Evolutionary conservation across 2,888 invertebrate species (phyloP).

Genomic region (Eupithecia abbreviata): DNA sequence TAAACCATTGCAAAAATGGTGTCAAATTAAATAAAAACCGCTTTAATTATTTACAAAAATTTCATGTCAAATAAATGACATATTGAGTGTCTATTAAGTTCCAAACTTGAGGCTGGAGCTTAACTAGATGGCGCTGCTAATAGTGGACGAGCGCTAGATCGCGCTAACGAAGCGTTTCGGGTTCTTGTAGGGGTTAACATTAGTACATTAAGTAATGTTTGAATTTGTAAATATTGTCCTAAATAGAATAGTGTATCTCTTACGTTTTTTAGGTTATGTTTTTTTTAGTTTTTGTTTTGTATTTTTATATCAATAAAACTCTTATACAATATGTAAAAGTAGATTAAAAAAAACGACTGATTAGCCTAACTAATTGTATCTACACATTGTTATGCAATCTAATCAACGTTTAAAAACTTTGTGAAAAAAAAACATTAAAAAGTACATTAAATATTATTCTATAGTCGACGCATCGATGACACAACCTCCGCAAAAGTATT

Average conservation of each 20-base stretch:
- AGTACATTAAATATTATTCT: not conserved
- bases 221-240: not conserved
- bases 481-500: not conserved
- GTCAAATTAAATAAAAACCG: not conserved
- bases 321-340: constrained; percentile 3
- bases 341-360: constrained; percentile 6
- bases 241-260: not conserved
- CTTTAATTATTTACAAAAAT: not conserved
- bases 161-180: too few species aligned
- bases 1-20: not conserved
- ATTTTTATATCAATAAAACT: not conserved
- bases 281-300: not conserved
- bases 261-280: not conserved
- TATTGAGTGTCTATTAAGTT: too few species aligned
- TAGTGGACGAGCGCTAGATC: too few species aligned
- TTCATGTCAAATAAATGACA: not conserved
- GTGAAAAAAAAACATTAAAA: not conserved
- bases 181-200: too few species aligned
- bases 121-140: too few species aligned
- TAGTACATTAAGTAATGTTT: too few species aligned
- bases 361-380: not conserved
- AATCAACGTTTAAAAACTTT: not conserved
- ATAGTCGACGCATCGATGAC: not conserved
- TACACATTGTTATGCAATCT: not conserved
- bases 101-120: too few species aligned